Percentiles rank a stretch among this genome's conserved stretches.
Conservation (phyloP, 2,797 vertebrate species). For the Cryptoblepharus egeriae region DNA sequence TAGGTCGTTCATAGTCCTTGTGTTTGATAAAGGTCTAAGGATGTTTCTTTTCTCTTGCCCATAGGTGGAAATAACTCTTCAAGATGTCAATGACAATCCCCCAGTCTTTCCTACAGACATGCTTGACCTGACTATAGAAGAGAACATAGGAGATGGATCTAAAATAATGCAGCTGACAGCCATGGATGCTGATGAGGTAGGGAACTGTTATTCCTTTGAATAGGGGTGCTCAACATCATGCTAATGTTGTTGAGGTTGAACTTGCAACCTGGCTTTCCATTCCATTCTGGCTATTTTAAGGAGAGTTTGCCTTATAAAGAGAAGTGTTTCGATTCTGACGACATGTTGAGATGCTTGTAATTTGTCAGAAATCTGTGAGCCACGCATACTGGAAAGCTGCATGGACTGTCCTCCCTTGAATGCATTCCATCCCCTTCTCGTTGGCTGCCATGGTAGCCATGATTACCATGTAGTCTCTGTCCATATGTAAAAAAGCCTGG, state of each 20-base stretch:
- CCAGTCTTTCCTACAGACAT: conserved; percentile 94
- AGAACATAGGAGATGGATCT: conserved; percentile 93
- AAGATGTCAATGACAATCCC: conserved; percentile 98
- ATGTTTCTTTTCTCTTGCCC: conserved; percentile 43
- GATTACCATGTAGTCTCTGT: not conserved
- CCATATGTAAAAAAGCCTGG: not conserved
- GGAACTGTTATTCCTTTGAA: conserved; percentile 9
- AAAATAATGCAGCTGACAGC: conserved; percentile 97
- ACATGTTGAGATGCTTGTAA: not conserved
- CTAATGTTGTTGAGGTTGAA: not conserved
- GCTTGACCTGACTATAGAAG: conserved; percentile 93
- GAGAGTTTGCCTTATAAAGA: not conserved
- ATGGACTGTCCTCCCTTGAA: not conserved
- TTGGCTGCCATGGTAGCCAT: not conserved
- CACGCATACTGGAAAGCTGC: not conserved
- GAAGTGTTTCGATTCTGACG: not conserved
- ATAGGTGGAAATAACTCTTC: conserved; percentile 98
- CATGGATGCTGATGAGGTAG: conserved; percentile 94
- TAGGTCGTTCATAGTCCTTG: conserved; percentile 42
- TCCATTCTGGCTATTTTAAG: not conserved
- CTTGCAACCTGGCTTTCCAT: not conserved
- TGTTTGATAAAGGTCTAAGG: conserved; percentile 28
- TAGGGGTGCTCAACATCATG: not conserved
- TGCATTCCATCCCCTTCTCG: not conserved
- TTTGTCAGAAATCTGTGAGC: not conserved